Percentiles rank a stretch among this genome's conserved stretches.
phyloP scores from a whole-genome alignment of 2,797 vertebrate genomes.

The Channallabes apus region DNA sequence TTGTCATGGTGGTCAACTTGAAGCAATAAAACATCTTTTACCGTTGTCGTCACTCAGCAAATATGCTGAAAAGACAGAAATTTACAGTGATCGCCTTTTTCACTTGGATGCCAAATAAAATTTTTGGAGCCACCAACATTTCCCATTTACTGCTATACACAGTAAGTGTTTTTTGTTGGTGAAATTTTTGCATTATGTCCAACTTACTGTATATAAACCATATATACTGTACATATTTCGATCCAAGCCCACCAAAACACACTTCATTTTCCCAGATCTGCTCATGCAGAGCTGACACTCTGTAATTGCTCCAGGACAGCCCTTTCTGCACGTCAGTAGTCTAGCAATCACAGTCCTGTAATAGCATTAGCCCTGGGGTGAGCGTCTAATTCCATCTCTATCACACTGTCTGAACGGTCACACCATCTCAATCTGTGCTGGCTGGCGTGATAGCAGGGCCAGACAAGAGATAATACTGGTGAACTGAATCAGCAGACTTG shows the following conservation, averaged over 20 bases:
- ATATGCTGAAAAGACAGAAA: background rate
- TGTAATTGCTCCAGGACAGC: slow-evolving; percentile 3
- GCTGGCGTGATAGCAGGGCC: slow-evolving; percentile 33
- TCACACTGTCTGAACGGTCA: slow-evolving; percentile 40
- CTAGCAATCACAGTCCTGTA: slow-evolving; percentile 37
- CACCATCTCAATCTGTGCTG: slow-evolving; percentile 43
- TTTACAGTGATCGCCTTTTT: background rate
- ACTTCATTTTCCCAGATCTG: background rate
- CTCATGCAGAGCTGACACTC: slow-evolving; percentile 6
- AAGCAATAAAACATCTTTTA: slow-evolving; percentile 33
- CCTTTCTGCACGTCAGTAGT: slow-evolving; percentile 29
- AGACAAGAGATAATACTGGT: slow-evolving; percentile 44
- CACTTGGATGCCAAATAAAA: background rate
- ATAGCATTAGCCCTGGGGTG: slow-evolving; percentile 31
- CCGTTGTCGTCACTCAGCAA: background rate
- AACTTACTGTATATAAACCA: background rate
- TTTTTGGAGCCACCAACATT: background rate
- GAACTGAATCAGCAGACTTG: slow-evolving; percentile 42
- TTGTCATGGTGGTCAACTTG: slow-evolving; percentile 42
- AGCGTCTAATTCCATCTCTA: slow-evolving; percentile 38
- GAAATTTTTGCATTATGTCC: background rate
- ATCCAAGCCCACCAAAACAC: background rate
- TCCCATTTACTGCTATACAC: background rate
- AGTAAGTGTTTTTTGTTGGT: background rate
- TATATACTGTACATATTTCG: background rate